phyloP scores from a whole-genome alignment of 2,888 invertebrate genomes.

The Zaprionus obscuricornis region DNA sequence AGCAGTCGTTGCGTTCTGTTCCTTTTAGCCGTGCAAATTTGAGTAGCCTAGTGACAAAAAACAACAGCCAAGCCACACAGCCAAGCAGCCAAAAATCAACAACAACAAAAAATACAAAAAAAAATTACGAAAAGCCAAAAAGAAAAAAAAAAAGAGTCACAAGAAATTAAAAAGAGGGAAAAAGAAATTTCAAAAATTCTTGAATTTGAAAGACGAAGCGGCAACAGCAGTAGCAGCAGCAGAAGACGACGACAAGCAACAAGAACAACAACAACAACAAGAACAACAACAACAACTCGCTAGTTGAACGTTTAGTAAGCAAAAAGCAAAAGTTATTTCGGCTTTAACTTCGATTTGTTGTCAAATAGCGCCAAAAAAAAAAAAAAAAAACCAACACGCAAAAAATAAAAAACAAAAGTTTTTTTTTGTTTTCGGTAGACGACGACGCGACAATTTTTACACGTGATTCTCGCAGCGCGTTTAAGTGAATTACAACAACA shows the following conservation, averaged over 20 bases:
- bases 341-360: too few relatives aligned
- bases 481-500: too few relatives aligned
- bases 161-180: too few relatives aligned
- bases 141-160: too few relatives aligned
- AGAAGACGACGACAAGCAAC: slow-evolving; percentile 15
- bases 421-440: too few relatives aligned
- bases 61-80: slow-evolving; percentile 32
- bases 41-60: slow-evolving; percentile 82
- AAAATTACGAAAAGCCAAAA: not conserved
- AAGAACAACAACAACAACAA: slow-evolving; percentile 28
- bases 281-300: slow-evolving; percentile 51
- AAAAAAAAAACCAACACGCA: too few relatives aligned
- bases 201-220: too few relatives aligned
- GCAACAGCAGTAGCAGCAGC: slow-evolving; percentile 3
- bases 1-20: slow-evolving; percentile 83
- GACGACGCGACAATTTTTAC: too few relatives aligned
- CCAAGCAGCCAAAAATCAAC: slow-evolving; percentile 35
- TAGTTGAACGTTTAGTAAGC: slow-evolving; percentile 25
- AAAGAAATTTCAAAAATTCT: too few relatives aligned
- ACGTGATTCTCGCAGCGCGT: too few relatives aligned
- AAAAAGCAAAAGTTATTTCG: slow-evolving; percentile 12
- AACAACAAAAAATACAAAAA: slow-evolving; percentile 29
- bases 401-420: too few relatives aligned
- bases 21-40: slow-evolving; percentile 79
- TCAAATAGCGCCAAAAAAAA: too few relatives aligned